These are phyloP conservation scores for Theristicus caerulescens DNA, from an alignment of 2,113 vertebrate genomes.

Conservation along the genomic window DNA sequence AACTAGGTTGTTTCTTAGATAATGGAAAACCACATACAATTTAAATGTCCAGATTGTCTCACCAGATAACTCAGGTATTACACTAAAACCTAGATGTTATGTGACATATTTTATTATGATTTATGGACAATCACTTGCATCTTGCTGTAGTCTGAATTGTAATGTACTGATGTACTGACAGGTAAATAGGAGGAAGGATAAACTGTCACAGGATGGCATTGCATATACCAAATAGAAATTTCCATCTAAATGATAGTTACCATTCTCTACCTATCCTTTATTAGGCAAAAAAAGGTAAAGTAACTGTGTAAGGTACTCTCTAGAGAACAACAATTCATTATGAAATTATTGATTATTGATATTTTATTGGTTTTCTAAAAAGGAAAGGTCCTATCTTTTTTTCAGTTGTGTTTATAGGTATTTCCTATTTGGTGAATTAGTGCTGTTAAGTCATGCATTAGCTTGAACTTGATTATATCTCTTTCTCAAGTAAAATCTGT, in stretches of 20 bases:
- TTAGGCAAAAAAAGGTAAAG: not conserved
- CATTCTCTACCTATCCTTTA: not conserved
- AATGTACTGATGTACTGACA: not conserved
- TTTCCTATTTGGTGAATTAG: not conserved
- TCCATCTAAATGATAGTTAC: not conserved
- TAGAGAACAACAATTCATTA: not conserved
- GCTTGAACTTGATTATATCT: not conserved
- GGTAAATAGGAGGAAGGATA: not conserved
- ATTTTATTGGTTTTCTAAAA: not conserved
- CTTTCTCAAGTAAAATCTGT: not conserved
- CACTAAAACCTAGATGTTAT: not conserved
- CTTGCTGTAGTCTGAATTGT: constrained; percentile 5
- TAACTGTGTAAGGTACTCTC: not conserved
- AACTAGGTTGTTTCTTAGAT: not conserved
- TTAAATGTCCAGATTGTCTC: constrained; percentile 25
- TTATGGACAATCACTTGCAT: not conserved
- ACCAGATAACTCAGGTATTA: not conserved
- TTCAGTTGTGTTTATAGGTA: not conserved
- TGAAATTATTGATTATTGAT: not conserved
- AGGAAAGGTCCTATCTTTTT: not conserved
- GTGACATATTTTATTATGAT: constrained; percentile 28
- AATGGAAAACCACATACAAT: not conserved
- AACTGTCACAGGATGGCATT: not conserved
- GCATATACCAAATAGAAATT: not conserved
- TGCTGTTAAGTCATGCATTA: not conserved